Conservation (phyloP, 1,140 invertebrate genomes). For the Stenopsyche tienmushanensis region DNA sequence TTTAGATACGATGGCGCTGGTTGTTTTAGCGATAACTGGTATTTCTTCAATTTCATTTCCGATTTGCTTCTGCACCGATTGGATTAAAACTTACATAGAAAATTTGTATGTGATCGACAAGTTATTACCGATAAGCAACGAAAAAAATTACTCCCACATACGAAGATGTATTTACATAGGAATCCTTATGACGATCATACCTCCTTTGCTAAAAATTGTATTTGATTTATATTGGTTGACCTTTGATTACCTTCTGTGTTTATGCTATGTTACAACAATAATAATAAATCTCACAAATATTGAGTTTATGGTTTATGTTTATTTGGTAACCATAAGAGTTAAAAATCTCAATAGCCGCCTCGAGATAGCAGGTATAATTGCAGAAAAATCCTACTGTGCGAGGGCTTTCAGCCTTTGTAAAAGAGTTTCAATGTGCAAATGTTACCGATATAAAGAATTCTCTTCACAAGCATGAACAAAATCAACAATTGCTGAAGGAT, state of each 20-base stretch:
- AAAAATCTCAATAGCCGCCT: background rate
- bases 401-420: background rate
- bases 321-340: slow-evolving; percentile 4
- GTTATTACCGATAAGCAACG: background rate
- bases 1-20: background rate
- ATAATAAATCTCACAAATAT: background rate
- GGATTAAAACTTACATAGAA: slow-evolving; percentile 11
- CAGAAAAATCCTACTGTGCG: background rate
- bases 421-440: slow-evolving; percentile 1
- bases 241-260: too few relatives aligned
- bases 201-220: too few relatives aligned
- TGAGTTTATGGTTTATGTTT: slow-evolving; percentile 6
- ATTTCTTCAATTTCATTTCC: background rate
- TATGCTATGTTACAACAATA: background rate
- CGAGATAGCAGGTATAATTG: background rate
- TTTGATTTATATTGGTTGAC: too few relatives aligned
- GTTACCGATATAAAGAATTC: background rate
- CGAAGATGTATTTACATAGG: background rate
- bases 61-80: background rate
- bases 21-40: background rate
- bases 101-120: background rate
- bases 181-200: too few relatives aligned
- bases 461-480: background rate
- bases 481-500: background rate
- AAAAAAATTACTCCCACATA: background rate